Evolutionary conservation across 2,888 invertebrate genomes (phyloP).

Genomic region (Epinotia brunnichana): DNA sequence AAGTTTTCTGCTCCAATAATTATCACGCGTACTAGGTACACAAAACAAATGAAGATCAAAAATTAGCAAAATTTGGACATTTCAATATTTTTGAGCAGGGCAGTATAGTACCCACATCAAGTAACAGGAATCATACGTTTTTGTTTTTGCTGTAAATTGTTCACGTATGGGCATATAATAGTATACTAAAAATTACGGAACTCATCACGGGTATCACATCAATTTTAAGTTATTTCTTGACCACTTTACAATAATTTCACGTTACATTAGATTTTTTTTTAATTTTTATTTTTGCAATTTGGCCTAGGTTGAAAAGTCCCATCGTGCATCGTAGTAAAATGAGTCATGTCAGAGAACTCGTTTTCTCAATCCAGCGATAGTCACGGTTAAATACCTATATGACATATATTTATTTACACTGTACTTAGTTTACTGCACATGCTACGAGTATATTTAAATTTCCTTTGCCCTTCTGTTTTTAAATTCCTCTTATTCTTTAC

Average conservation of each 20-base stretch:
- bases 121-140: background rate
- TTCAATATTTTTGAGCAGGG: too few relatives aligned
- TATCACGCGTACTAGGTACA: background rate
- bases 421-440: conserved; percentile 9
- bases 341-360: conserved; percentile 8
- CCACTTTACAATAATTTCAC: background rate
- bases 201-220: too few relatives aligned
- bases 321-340: background rate
- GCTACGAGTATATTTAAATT: background rate
- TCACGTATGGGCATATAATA: too few relatives aligned
- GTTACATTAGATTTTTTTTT: background rate
- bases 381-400: conserved; percentile 12
- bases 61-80: too few relatives aligned
- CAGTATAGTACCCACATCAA: too few relatives aligned
- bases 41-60: background rate
- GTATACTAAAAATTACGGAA: too few relatives aligned
- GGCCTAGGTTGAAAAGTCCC: background rate
- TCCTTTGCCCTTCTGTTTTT: background rate
- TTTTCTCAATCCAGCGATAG: conserved; percentile 18
- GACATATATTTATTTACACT: conserved; percentile 9
- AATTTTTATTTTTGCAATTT: background rate
- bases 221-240: too few relatives aligned
- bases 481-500: too few relatives aligned
- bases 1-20: too few relatives aligned
- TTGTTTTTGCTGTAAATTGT: too few relatives aligned